These are phyloP conservation scores for Pomacea maculata DNA, from an alignment of 1,140 invertebrate genomes.

Conservation along the genomic window DNA sequence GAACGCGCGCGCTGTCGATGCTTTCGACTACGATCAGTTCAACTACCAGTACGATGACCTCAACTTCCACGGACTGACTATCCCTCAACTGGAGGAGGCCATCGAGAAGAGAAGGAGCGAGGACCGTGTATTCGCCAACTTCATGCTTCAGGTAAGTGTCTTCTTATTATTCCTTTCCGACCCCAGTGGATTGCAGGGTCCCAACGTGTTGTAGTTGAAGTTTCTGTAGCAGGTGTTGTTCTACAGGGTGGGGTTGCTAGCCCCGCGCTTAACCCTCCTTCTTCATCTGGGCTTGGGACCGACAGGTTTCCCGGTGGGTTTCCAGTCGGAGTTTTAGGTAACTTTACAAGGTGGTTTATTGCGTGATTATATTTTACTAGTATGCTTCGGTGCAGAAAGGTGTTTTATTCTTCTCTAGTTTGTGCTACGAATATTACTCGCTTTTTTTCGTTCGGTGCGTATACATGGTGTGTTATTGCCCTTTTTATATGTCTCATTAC, in stretches of 20 bases:
- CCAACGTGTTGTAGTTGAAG: too few relatives aligned
- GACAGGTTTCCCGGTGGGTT: too few relatives aligned
- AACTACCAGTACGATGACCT: constrained; percentile 37
- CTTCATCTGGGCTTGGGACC: too few relatives aligned
- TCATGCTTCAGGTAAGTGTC: constrained; percentile 15
- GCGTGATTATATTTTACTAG: neutral
- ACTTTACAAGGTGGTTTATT: neutral
- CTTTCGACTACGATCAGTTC: constrained; percentile 32
- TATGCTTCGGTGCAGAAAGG: neutral
- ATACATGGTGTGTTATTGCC: too few relatives aligned
- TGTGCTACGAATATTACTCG: neutral
- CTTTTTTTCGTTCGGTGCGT: too few relatives aligned
- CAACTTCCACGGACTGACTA: constrained; percentile 33
- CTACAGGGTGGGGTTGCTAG: too few relatives aligned
- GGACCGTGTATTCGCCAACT: constrained; percentile 31
- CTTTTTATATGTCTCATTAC: too few relatives aligned
- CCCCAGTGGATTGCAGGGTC: too few relatives aligned
- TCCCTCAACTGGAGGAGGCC: constrained; percentile 26
- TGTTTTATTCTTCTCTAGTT: neutral
- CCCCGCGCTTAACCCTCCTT: too few relatives aligned
- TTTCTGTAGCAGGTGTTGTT: too few relatives aligned
- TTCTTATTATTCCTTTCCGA: too few relatives aligned
- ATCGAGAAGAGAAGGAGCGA: constrained; percentile 21
- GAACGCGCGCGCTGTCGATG: constrained; percentile 26
- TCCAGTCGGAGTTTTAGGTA: too few relatives aligned